Base-by-base conservation (phyloP, 2,888 invertebrate genomes). In the Leptinotarsa haldemani region DNA sequence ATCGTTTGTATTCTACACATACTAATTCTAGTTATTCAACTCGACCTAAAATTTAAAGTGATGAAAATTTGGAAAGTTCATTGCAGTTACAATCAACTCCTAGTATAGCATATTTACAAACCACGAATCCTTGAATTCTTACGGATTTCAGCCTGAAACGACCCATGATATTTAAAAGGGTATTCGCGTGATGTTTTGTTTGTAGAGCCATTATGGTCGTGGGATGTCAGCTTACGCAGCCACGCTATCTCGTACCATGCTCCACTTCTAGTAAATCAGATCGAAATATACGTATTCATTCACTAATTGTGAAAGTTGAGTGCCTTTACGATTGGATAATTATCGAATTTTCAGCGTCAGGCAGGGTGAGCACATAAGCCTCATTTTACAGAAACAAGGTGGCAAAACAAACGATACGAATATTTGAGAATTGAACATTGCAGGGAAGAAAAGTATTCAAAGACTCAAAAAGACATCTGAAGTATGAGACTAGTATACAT, bases 181-280 rank as follows among this genome's bases (percentile, higher is more conserved):
- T 40, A 61, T n/a, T 61, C n/a, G 61, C 61, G 61, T 61, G 61
- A 30, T 40, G 61, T 30, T 61, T 40, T 12, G 61, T 61, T 61
- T 30, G 61, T 30, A 16, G 25, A 5, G n/a, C 1, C 18, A n/a
- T 40, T 61, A 40, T n/a, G 61, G 40, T 30, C n/a, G n/a, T 16
- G 40, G 61, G 61, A 61, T 68, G 40, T 56, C 56, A 56, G 56
- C 56, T 68, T 30, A 56, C 68, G 56, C 56, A 68, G 53, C 46
- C 71, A 74, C 66, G 65, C 68, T 66, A 73, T 76, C 68, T 77
- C 78, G 83, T 83, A 81, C 83, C 83, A 80, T 74, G 81, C 82
- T 81, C 82, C 81, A 78, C 75, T 78, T 75, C 76, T 76, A 74
- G 64, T 67, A 64, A 74, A 78, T 76, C 74, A 71, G 77, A 79